phyloP scores from a whole-genome alignment of 2,797 vertebrate genomes.

The Chrysolophus pictus region DNA sequence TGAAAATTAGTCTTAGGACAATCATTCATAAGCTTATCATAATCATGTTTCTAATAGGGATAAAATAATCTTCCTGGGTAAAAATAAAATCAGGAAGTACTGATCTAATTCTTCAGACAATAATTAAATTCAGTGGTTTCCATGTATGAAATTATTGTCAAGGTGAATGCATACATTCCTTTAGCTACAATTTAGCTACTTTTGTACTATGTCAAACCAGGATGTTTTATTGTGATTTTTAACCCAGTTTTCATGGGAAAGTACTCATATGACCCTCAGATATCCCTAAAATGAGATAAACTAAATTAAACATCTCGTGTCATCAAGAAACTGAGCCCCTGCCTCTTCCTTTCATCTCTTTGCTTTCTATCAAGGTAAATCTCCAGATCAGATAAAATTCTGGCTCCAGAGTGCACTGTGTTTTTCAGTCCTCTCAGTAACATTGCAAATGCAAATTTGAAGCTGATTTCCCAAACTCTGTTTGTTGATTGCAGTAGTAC shows the following conservation, averaged over 20 bases:
- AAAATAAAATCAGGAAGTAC: not conserved
- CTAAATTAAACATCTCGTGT: not conserved
- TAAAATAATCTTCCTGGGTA: not conserved
- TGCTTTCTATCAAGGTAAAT: not conserved
- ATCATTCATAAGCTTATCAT: not conserved
- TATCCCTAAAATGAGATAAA: not conserved
- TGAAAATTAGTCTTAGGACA: accelerated
- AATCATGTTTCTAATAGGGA: not conserved
- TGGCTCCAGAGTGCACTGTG: not conserved
- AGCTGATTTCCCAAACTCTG: not conserved
- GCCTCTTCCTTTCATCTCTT: not conserved
- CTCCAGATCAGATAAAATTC: not conserved
- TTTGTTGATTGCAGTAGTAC: not conserved
- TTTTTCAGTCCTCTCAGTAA: not conserved
- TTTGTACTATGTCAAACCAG: not conserved
- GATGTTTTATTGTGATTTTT: not conserved
- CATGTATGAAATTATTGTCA: not conserved
- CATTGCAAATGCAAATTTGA: not conserved
- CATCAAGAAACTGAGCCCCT: accelerated
- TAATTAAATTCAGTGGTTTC: not conserved
- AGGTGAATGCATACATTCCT: not conserved
- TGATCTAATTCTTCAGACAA: not conserved
- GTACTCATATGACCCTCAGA: not conserved
- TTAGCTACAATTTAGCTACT: not conserved
- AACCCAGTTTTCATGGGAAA: not conserved